Conservation (phyloP, 2,113 vertebrate species). For the Xiphophorus hellerii region DNA sequence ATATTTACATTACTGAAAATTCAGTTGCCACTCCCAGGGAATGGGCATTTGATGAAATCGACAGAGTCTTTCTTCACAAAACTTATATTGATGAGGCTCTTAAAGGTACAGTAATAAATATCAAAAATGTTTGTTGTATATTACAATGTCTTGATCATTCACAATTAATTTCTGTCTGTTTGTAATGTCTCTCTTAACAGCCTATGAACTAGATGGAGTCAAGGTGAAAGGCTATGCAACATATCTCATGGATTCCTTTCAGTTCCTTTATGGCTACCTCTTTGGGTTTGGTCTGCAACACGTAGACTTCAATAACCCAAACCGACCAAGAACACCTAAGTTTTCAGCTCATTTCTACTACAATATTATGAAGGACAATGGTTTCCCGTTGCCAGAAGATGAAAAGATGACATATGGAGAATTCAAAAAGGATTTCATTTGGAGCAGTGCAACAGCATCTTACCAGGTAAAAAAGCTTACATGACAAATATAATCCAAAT, state of each 20-base stretch:
- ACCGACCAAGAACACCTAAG: slow-evolving; percentile 87
- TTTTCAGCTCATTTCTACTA: slow-evolving; percentile 86
- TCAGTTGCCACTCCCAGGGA: slow-evolving; percentile 76
- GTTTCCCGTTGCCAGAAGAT: slow-evolving; percentile 83
- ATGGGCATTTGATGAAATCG: slow-evolving; percentile 78
- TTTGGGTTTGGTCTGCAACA: slow-evolving; percentile 88
- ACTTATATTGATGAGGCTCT: slow-evolving; percentile 93
- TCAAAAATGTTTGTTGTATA: neutral
- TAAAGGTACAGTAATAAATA: slow-evolving; percentile 83
- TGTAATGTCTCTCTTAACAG: slow-evolving; percentile 74
- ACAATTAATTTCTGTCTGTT: neutral
- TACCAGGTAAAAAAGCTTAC: slow-evolving; percentile 85
- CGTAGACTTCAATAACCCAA: slow-evolving; percentile 84
- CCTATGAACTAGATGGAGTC: slow-evolving; percentile 87
- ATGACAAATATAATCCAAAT: neutral
- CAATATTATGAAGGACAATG: slow-evolving; percentile 85
- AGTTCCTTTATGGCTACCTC: slow-evolving; percentile 88
- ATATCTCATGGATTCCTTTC: slow-evolving; percentile 92
- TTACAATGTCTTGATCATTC: neutral
- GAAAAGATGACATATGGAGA: slow-evolving; percentile 84
- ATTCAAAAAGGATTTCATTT: slow-evolving; percentile 87
- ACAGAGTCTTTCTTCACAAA: slow-evolving; percentile 88
- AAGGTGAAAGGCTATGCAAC: slow-evolving; percentile 87
- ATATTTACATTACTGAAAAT: slow-evolving; percentile 91
- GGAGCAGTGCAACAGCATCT: slow-evolving; percentile 89